Evolutionary conservation across 2,888 invertebrate species (phyloP).

Genomic region (Caradrina clavipalpis): DNA sequence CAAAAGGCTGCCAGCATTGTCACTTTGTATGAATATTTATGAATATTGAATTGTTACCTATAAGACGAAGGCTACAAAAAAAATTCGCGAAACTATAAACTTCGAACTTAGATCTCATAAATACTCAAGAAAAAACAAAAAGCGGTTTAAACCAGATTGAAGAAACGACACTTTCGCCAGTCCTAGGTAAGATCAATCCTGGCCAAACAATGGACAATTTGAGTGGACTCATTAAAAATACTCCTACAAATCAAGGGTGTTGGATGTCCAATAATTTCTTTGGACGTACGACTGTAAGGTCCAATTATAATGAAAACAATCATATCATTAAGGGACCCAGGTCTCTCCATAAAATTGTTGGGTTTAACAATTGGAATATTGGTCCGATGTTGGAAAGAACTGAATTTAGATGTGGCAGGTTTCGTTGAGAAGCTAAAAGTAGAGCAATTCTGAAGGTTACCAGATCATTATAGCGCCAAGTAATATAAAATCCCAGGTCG

Average conservation of each 20-base stretch:
- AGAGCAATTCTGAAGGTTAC: no score
- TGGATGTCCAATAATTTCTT: conserved; percentile 78
- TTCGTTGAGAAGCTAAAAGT: neutral
- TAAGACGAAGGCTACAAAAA: neutral
- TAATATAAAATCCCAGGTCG: no score
- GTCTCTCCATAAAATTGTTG: conserved; percentile 77
- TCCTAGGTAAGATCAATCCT: conserved; percentile 64
- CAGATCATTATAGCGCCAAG: no score
- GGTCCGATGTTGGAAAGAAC: conserved; percentile 44
- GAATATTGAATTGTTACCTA: no score
- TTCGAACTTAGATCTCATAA: neutral
- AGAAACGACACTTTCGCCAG: conserved; percentile 35
- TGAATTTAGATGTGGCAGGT: conserved; percentile 63
- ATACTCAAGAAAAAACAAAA: conserved; percentile 6
- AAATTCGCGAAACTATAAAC: neutral
- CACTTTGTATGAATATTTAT: no score
- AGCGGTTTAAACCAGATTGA: conserved; percentile 12
- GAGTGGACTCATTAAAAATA: conserved; percentile 79
- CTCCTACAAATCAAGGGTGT: conserved; percentile 75
- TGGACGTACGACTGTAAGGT: conserved; percentile 81
- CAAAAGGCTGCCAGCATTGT: no score
- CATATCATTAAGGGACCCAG: conserved; percentile 83
- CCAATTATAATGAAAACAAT: conserved; percentile 89
- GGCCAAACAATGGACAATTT: conserved; percentile 65
- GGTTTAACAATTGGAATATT: conserved; percentile 75